Percentiles rank a stretch among this genome's conserved stretches.
Conservation (phyloP, 2,113 vertebrate genomes). For the Chionodraco myersi region DNA sequence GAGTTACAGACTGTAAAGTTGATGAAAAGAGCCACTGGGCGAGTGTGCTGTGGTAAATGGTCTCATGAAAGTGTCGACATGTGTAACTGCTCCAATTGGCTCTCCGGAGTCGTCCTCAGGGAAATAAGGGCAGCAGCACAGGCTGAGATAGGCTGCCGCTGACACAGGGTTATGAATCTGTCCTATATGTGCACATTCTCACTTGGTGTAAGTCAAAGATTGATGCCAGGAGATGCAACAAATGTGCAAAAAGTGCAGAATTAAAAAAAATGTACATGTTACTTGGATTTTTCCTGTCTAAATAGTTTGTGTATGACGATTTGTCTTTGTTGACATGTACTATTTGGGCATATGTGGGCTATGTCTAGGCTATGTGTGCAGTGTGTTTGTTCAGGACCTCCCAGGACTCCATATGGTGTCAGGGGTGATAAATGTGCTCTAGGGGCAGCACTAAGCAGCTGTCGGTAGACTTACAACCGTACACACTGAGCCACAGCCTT, state of each 20-base stretch:
- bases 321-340: neutral
- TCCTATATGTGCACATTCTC: conserved; percentile 30
- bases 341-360: conserved; percentile 22
- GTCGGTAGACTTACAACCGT: conserved; percentile 41
- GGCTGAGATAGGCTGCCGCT: conserved; percentile 46
- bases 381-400: conserved; percentile 47
- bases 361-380: conserved; percentile 23
- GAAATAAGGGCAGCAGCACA: conserved; percentile 74
- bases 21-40: conserved; percentile 57
- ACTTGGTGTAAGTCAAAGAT: conserved; percentile 35
- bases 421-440: conserved; percentile 54
- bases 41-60: conserved; percentile 53
- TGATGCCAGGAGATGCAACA: conserved; percentile 13
- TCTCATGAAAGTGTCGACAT: conserved; percentile 66
- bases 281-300: neutral
- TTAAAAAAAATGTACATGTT: neutral
- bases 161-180: conserved; percentile 52
- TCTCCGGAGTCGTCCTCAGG: conserved; percentile 68
- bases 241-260: neutral
- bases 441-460: conserved; percentile 52
- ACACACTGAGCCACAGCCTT: conserved; percentile 17
- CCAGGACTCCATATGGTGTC: conserved; percentile 57
- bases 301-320: neutral
- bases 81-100: conserved; percentile 74
- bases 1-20: conserved; percentile 34